Evolutionary conservation across 2,888 invertebrate species (phyloP), one percentile per base, ranked within the genome.

Genomic region (Dryobotodes eremita): DNA sequence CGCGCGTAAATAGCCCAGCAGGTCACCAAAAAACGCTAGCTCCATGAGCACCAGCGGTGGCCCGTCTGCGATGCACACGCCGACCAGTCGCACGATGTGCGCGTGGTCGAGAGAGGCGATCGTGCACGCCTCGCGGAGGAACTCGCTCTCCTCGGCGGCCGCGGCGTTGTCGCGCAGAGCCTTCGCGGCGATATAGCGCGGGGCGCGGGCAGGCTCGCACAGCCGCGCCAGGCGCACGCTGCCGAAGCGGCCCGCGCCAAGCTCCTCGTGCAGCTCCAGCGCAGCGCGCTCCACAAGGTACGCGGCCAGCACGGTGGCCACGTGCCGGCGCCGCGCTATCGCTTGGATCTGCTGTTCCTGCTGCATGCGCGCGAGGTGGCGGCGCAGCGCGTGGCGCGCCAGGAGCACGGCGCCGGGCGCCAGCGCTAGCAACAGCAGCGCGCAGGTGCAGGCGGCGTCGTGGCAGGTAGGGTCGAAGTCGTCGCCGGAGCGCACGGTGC

Each of bases 11-110:
- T 98, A 99, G 0, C 98, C 98, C 92, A 98, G 98, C 87, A 99
- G 95, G 92, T 99, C 99, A 26, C 99, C 99, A 92, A 99, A 98
- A 10, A 98, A 96, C 97, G 99, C 99, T 89, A 98, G 98, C 93
- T 99, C 99, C 99, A 99, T 99, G 1, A 98, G 98, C 89, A 98
- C 98, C 15, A 99, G 98, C 0, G 99, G 98, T 83, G 98, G 98
- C 8, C 97, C 98, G 87, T 98, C 98, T 2, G 98, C 98, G 86
- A 98, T 98, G 85, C 95, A 95, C 20, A 99, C 98, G 0, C 98
- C 99, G 23, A 98, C 94, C 31, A 99, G 96, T 84, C 98, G 97
- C 13, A 99, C 98, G 64, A 99, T 98, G 93, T 99, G 99, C 89
- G 98, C 97, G 93, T 99, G 99, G 73, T 98, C 97, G 90, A 99